Evolutionary conservation across 2,888 invertebrate genomes (phyloP), one percentile per base, ranked within the genome.

Genomic region (Lasioglossum villosulum): DNA sequence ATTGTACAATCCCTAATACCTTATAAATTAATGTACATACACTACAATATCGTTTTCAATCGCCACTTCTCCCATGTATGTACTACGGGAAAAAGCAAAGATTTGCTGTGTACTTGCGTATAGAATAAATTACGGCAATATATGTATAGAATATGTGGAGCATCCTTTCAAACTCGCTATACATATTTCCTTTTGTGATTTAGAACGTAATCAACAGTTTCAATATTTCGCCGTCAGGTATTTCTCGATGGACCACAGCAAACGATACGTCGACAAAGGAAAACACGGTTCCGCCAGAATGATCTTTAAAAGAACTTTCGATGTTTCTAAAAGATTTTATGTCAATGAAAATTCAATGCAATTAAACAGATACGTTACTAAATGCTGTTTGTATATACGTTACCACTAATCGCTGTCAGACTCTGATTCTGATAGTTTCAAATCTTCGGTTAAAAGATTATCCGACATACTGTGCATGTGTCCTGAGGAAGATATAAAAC

Each of bases 381-480:
- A 3, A 30, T 16, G 10, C 16, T 75, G 12, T 70, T 63, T 82
- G 70, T 30, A 8, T 12, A 66, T 42, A 77, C 52, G 37, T 87
- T 86, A 85, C 56, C 79, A 92, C 96, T 96, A 97, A 96, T 97
- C 97, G 83, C 96, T 97, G 95, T 98, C 98, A 92, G 98, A 97
- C 93, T 97, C 98, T 63, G 98, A 97, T 96, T 98, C 98, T 76
- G 98, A 98, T 93, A 98, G 96, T 96, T 98, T 97, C 93, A 98
- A 96, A 95, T 98, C 98, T 94, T 98, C 98, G 93, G 97, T 97
- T 91, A 98, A 96, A 86, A 97, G 96, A 95, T 97, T 97, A 92
- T 96, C 96, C 27, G 96, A 96, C 94, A 97, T 90, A 78, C 90
- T 94, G 86, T 95, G 95, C 48, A 92, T 83, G 84, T 94, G 93